Percentiles rank a stretch among this genome's conserved stretches.
Evolutionary conservation across 2,888 invertebrate genomes (phyloP).

Genomic region (Drosophila neonasuta): DNA sequence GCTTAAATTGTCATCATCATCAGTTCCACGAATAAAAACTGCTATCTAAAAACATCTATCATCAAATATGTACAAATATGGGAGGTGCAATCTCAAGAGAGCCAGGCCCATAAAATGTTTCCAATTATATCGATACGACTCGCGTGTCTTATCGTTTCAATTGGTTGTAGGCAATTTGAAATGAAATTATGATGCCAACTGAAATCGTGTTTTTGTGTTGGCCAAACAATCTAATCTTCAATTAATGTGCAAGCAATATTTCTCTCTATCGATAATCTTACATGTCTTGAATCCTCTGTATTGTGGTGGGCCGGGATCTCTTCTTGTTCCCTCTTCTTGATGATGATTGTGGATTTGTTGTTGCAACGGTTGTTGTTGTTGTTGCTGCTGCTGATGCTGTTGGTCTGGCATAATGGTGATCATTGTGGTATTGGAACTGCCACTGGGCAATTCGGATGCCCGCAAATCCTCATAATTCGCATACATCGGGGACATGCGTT

Average conservation of each 20-base stretch:
- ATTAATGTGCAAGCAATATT: not conserved
- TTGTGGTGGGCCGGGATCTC: conserved; percentile 8
- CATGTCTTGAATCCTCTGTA: conserved; percentile 74
- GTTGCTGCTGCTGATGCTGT: not conserved
- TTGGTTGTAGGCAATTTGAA: not conserved
- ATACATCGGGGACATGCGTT: conserved; percentile 47
- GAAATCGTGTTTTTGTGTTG: not conserved
- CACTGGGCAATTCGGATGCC: conserved; percentile 35
- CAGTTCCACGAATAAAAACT: conserved; percentile 4
- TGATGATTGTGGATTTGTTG: not conserved
- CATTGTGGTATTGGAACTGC: conserved; percentile 35
- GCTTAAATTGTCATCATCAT: not conserved
- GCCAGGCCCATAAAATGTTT: not conserved
- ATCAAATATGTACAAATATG: too few relatives aligned
- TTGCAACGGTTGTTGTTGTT: conserved; percentile 15
- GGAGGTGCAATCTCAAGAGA: conserved; percentile 4
- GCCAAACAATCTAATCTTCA: conserved; percentile 20
- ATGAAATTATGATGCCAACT: not conserved
- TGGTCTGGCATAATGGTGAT: conserved; percentile 32
- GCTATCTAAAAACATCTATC: not conserved
- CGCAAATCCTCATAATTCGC: conserved; percentile 63
- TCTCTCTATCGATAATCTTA: conserved; percentile 10
- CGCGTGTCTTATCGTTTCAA: conserved; percentile 8
- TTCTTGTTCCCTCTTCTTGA: conserved; percentile 9
- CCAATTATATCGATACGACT: not conserved